Base-by-base conservation (phyloP, 2,888 invertebrate genomes). In the Dexiosoma caninum region DNA sequence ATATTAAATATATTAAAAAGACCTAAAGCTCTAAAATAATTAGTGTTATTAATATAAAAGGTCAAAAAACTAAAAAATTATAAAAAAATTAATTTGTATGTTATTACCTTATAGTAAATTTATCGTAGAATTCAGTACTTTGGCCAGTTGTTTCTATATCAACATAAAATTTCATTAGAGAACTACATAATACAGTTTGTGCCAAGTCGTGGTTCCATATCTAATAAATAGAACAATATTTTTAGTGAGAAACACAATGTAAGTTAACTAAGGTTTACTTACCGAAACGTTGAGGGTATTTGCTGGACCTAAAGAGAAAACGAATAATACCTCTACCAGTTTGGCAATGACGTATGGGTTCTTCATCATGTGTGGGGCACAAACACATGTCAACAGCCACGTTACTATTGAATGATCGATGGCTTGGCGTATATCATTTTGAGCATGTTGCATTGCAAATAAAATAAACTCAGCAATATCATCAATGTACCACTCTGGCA, bases 61-160 rank as follows among this genome's bases (percentile, higher is more conserved):
- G n/a, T n/a, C 27, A 27, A 6, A 27, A 27, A 27, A 6, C 3
- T 27, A 27, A 27, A 27, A 12, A n/a, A 49, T 6, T 12, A 49
- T 5, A 51, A 2, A 1, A 55, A n/a, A n/a, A 27, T 51, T 8
- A 6, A 7, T 37, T 7, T 8, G 5, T 1, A 1, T 0, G 35
- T 37, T 12, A n/a, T 14, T 53, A 90, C 89, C 99, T 94, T 86
- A 99, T 99, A 10, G 97, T 97, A 91, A 99, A 99, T 91, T 99
- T 99, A 91, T 99, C 99, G 88, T 98, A 99, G 91, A 99, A 99
- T 91, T 99, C 99, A 37, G 97, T 97, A 90, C 97, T 97, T 84
- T 98, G 96, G 9, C 99, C 99, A 9, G 98, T 99, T 10, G 97
- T 96, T 91, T 99, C 99, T 71, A 98, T 97, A 86, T 98, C 98